These are phyloP conservation scores for Scartelaos histophorus DNA, from an alignment of 2,113 vertebrate species.

Conservation along the genomic window DNA sequence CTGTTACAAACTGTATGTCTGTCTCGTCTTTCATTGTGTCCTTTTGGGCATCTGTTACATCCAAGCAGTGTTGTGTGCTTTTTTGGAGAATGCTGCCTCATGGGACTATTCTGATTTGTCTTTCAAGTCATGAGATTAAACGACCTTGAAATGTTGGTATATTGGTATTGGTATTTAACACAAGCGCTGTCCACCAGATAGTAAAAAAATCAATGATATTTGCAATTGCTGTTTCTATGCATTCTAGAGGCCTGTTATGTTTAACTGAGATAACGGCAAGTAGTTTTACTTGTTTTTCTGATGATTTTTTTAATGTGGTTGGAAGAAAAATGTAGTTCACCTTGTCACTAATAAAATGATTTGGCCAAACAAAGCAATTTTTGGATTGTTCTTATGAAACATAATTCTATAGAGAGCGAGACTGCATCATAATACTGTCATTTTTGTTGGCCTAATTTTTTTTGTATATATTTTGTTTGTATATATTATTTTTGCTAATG, in stretches of 20 bases:
- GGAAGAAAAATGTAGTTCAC: background rate
- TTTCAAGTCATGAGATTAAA: background rate
- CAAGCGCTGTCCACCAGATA: background rate
- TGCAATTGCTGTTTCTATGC: background rate
- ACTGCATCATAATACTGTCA: too few species aligned
- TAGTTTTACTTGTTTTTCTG: background rate
- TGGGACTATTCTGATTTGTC: background rate
- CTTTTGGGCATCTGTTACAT: constrained; percentile 1
- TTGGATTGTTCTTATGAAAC: background rate
- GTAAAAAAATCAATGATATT: background rate
- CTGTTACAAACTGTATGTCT: constrained; percentile 17
- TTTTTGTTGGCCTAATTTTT: too few species aligned
- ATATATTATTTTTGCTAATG: too few species aligned
- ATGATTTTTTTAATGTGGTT: background rate
- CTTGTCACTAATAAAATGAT: background rate
- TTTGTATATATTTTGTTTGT: too few species aligned
- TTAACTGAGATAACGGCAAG: background rate
- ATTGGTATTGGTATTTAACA: background rate
- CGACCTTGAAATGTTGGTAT: background rate
- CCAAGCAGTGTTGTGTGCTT: background rate
- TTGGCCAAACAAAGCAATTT: background rate
- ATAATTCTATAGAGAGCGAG: too few species aligned
- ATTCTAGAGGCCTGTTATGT: background rate
- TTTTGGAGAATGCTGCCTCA: background rate
- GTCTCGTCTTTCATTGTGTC: constrained; percentile 12